Evolutionary conservation across 2,888 invertebrate species (phyloP), one percentile per base, ranked within the genome.

Genomic region (Leptothorax acervorum): DNA sequence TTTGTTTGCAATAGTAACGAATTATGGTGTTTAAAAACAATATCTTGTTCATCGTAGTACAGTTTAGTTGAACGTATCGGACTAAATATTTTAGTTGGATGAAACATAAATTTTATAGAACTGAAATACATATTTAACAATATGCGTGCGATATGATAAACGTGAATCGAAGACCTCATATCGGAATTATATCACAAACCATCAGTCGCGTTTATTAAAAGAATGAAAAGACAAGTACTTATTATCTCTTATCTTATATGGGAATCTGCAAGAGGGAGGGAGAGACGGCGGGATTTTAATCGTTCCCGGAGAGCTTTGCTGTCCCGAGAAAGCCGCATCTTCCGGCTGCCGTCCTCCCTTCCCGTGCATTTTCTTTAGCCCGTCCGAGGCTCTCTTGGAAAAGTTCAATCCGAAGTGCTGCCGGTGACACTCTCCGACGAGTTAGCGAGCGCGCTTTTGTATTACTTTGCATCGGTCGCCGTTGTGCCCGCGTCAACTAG

Each of bases 371-470:
- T 87, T 88, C 82, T 83, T 88, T 86, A 62, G 74, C 39, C 78
- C 82, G 73, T 65, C 66, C 74, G 70, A 66, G 55, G 63, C 84
- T 82, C 84, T 85, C 84, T 85, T 88, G 85, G 85, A 85, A 88
- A 87, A 85, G 83, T 88, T 88, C 88, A 88, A 88, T 88, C 78
- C 83, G 82, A 51, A 83, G 60, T 70, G 78, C 88, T 87, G 88
- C 78, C 83, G 85, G 84, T 88, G 88, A 88, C 88, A 87, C 87
- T 85, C 84, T 82, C 82, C 84, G 83, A 84, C 87, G 84, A 88
- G 88, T 85, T 87, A 87, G 87, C 87, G 79, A 86, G 71, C 75
- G 68, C 79, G 84, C 87, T 86, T 82, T 89, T 83, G 86, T 82
- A 85, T 89, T 87, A 88, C 87, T 87, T 89, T 86, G 84, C 87